phyloP scores from a whole-genome alignment of 2,113 vertebrate genomes.

The Pelobates fuscus region DNA sequence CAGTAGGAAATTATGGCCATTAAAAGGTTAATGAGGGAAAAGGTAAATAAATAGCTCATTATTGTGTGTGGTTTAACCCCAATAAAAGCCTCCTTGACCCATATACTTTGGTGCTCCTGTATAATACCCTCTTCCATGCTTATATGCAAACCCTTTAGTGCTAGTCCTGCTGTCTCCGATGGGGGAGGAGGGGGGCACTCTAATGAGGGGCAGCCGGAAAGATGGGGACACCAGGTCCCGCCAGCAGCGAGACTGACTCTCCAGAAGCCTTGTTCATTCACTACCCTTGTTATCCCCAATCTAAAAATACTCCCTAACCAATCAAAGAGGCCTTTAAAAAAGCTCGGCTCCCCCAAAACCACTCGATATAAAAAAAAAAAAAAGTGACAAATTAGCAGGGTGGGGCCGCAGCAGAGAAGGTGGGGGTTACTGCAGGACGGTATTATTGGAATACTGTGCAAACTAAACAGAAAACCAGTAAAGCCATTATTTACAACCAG shows the following conservation, averaged over 20 bases:
- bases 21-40: not conserved
- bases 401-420: constrained; percentile 1
- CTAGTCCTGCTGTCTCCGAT: constrained; percentile 33
- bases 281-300: constrained; percentile 69
- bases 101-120: constrained; percentile 16
- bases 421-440: constrained; percentile 60
- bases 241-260: constrained; percentile 42
- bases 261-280: constrained; percentile 47
- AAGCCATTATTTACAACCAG: constrained; percentile 38
- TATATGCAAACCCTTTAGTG: constrained; percentile 6
- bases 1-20: not conserved
- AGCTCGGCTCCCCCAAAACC: constrained; percentile 44
- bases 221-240: constrained; percentile 48
- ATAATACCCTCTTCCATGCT: not conserved
- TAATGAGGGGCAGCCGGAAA: constrained; percentile 31
- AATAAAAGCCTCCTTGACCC: constrained; percentile 45
- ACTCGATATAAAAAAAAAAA: constrained; percentile 47
- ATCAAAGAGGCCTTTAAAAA: constrained; percentile 76
- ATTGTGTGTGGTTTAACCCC: constrained; percentile 46
- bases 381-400: constrained; percentile 47
- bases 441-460: constrained; percentile 76
- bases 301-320: constrained; percentile 81
- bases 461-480: constrained; percentile 61
- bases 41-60: constrained; percentile 21
- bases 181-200: constrained; percentile 37